phyloP scores from a whole-genome alignment of 2,113 vertebrate genomes.

The Spizaetus ornatus region DNA sequence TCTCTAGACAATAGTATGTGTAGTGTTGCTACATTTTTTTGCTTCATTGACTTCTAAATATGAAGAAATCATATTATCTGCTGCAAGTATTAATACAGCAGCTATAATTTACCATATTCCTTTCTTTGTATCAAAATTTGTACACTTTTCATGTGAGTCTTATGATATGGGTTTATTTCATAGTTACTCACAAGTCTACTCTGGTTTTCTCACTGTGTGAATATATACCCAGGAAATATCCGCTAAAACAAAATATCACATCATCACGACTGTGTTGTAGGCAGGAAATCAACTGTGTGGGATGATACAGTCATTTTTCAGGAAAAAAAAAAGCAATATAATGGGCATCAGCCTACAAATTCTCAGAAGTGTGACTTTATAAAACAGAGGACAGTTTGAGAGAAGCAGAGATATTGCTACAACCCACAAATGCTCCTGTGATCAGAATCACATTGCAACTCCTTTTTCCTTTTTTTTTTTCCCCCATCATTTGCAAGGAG shows the following conservation, averaged over 20 bases:
- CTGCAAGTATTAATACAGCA: background rate
- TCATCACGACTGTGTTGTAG: background rate
- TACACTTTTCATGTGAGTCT: background rate
- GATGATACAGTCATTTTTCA: background rate
- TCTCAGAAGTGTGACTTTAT: background rate
- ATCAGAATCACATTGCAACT: background rate
- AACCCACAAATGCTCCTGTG: background rate
- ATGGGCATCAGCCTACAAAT: background rate
- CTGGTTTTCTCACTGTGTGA: background rate
- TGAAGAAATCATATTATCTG: background rate
- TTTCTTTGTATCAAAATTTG: background rate
- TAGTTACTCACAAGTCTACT: background rate
- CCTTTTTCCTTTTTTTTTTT: background rate
- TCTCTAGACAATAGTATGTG: background rate
- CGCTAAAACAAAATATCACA: background rate
- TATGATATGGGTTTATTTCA: background rate
- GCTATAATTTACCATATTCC: background rate
- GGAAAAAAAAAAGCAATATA: background rate
- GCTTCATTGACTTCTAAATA: background rate
- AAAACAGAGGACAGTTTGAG: background rate
- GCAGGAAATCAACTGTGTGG: background rate
- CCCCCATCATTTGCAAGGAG: background rate
- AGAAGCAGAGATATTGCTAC: background rate
- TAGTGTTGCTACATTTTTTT: background rate
- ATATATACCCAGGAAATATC: background rate